A percentile compares a stretch with the other conserved stretches of the same genome.
Evolutionary conservation across 2,797 vertebrate genomes (phyloP).

Genomic region (Gadopsis marmoratus): DNA sequence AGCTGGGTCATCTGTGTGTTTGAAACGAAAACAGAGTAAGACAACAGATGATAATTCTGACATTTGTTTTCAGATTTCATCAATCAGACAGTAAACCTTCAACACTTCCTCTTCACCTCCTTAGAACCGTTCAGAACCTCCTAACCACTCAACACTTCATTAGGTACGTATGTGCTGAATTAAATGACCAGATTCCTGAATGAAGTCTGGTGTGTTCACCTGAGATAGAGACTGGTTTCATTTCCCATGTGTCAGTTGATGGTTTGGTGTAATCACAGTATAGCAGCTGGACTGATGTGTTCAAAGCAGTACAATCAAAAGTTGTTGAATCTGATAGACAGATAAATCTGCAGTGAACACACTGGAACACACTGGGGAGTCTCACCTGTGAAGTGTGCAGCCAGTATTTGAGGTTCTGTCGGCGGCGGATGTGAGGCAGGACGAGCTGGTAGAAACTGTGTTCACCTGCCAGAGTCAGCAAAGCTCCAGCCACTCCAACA

Average conservation of each 20-base stretch:
- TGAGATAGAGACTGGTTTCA: background rate
- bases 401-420: constrained; percentile 92
- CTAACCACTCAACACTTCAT: too few species aligned
- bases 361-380: too few species aligned
- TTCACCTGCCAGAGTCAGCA: constrained; percentile 90
- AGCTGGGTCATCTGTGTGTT: background rate
- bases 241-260: background rate
- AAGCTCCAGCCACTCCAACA: constrained; percentile 89
- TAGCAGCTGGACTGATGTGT: background rate
- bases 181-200: background rate
- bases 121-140: background rate
- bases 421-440: constrained; percentile 88
- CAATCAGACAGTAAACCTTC: too few species aligned
- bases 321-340: background rate
- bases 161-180: too few species aligned
- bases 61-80: too few species aligned
- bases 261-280: background rate
- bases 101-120: background rate
- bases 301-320: background rate
- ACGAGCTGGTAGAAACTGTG: constrained; percentile 89
- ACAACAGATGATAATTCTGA: too few species aligned
- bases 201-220: background rate
- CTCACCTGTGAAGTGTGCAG: constrained; percentile 94
- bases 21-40: background rate
- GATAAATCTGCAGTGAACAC: background rate